A percentile compares a stretch with the other conserved stretches of the same genome.
These are phyloP conservation scores for Drosophila peninsularis DNA, from an alignment of 2,888 invertebrate species.

Conservation along the genomic window DNA sequence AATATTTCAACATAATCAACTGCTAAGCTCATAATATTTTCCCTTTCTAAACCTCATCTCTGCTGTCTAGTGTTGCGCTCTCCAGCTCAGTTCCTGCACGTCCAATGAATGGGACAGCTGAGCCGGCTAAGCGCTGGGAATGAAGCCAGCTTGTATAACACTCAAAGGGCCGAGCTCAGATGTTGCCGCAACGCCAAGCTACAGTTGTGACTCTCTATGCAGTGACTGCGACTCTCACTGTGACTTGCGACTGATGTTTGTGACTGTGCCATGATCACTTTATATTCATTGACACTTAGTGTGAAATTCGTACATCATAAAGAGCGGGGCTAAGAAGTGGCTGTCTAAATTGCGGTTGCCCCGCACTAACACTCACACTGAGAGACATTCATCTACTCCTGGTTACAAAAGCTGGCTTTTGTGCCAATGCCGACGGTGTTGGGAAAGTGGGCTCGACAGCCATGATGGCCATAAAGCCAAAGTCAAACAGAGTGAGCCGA, in stretches of 20 bases:
- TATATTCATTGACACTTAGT: constrained; percentile 79
- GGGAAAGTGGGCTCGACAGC: constrained; percentile 52
- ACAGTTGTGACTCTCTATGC: not conserved
- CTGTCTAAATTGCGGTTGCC: constrained; percentile 71
- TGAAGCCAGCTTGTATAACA: constrained; percentile 55
- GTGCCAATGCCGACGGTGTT: constrained; percentile 57
- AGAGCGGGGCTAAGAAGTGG: constrained; percentile 39
- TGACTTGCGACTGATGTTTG: constrained; percentile 6
- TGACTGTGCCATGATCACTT: constrained; percentile 70
- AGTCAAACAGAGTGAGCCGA: constrained; percentile 52
- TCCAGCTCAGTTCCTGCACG: constrained; percentile 5
- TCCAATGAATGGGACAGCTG: constrained; percentile 26
- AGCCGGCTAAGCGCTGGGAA: constrained; percentile 40
- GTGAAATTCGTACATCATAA: constrained; percentile 77
- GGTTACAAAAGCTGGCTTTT: constrained; percentile 70
- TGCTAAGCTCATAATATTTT: too few relatives aligned
- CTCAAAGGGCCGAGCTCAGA: constrained; percentile 28
- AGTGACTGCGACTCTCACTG: not conserved
- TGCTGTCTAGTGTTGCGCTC: constrained; percentile 15
- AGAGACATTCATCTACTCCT: constrained; percentile 26
- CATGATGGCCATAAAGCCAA: constrained; percentile 57
- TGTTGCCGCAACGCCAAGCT: constrained; percentile 39
- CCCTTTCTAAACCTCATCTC: not conserved
- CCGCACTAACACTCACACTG: constrained; percentile 13
- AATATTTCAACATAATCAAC: too few relatives aligned